These are phyloP conservation scores for Drosophila tsacasi DNA, from an alignment of 1,140 invertebrate species.

Conservation along the genomic window DNA sequence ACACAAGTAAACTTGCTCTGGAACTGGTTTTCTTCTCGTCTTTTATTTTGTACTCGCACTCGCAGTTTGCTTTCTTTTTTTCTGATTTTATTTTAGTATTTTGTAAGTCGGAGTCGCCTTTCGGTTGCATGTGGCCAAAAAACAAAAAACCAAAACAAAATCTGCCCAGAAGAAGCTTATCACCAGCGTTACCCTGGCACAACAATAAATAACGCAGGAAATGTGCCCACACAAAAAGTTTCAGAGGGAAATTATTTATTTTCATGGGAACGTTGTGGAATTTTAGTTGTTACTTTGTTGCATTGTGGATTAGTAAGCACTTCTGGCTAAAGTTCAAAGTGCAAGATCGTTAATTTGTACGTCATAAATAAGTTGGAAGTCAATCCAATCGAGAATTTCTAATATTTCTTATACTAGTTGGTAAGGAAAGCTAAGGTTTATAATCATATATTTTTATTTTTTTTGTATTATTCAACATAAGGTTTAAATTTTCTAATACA, in stretches of 20 bases:
- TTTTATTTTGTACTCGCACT: slow-evolving; percentile 51
- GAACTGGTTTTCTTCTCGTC: slow-evolving; percentile 58
- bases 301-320: slow-evolving; percentile 23
- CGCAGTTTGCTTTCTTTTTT: slow-evolving; percentile 79
- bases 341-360: slow-evolving; percentile 31
- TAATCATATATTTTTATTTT: not conserved
- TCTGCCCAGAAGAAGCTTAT: slow-evolving; percentile 36
- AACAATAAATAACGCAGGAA: slow-evolving; percentile 65
- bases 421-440: not conserved
- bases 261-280: slow-evolving; percentile 42
- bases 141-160: slow-evolving; percentile 34
- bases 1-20: slow-evolving; percentile 49
- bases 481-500: not conserved
- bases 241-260: slow-evolving; percentile 39
- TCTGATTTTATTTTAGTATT: slow-evolving; percentile 25
- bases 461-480: no score
- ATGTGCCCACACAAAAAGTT: slow-evolving; percentile 53
- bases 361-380: not conserved
- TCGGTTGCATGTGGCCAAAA: slow-evolving; percentile 68
- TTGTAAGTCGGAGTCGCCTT: slow-evolving; percentile 34
- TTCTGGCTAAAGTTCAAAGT: slow-evolving; percentile 39
- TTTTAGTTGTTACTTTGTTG: slow-evolving; percentile 33
- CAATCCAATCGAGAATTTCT: not conserved
- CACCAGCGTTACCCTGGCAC: slow-evolving; percentile 11
- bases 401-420: not conserved